Base-by-base conservation (phyloP, 2,888 invertebrate genomes). In the Physocephala rufipes region DNA sequence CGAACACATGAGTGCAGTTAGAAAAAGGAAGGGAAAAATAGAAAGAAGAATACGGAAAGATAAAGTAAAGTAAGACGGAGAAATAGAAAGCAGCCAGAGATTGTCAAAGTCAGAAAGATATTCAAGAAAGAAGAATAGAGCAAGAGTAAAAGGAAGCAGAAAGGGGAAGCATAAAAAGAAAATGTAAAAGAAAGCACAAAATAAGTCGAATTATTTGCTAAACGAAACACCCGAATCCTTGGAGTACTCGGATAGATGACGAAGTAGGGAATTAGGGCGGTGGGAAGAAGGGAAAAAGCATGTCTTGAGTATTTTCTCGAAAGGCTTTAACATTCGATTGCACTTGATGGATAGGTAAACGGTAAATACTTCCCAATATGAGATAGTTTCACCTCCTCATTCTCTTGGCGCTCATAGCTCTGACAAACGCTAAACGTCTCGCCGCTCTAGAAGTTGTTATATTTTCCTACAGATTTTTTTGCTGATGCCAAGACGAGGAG, bases 341-440 rank as follows among this genome's bases (percentile, higher is more conserved):
- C 19, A 55, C 12, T 26, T 51, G 13, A 12, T 47, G 47, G 47
- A 1, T 15, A 16, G 13, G 12, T n/a, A n/a, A n/a, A 16, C 51
- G 12, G 51, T 21, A 1, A n/a, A n/a, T n/a, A n/a, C n/a, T n/a
- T n/a, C n/a, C n/a, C n/a, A n/a, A n/a, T n/a, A n/a, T n/a, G n/a
- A n/a, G n/a, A n/a, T n/a, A n/a, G n/a, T n/a, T n/a, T n/a, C n/a
- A n/a, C n/a, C n/a, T n/a, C n/a, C 24, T n/a, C 19, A 15, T 21
- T 43, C 26, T 21, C n/a, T 15, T n/a, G n/a, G n/a, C n/a, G n/a
- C n/a, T n/a, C n/a, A n/a, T n/a, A n/a, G n/a, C 21, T 9, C 24
- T 58, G 65, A 65, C 64, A 53, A 59, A 67, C 67, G 26, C 30
- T 58, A 59, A 59, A 67, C 30, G 53, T 53, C 51, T n/a, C n/a